These are phyloP conservation scores for Cosmorhoe ocellata DNA, from an alignment of 2,888 invertebrate genomes.

Conservation along the genomic window DNA sequence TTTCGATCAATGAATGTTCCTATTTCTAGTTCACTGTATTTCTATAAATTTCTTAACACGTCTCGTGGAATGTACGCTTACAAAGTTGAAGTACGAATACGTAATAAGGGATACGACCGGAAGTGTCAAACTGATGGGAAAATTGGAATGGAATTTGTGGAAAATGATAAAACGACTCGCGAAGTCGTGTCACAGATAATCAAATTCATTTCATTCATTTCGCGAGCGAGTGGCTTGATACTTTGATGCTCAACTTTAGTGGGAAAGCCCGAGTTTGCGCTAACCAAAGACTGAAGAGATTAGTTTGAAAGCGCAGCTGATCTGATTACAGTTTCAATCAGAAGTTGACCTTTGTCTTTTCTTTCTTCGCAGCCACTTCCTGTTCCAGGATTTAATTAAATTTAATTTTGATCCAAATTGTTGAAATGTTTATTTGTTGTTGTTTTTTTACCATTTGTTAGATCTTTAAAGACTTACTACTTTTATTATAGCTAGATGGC, in stretches of 20 bases:
- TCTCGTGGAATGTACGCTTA: background rate
- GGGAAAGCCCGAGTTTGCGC: conserved; percentile 5
- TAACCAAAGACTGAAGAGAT: conserved; percentile 16
- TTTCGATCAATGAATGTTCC: too few species aligned
- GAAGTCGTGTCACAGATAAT: conserved; percentile 32
- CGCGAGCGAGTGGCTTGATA: conserved; percentile 13
- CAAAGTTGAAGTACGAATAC: conserved; percentile 27
- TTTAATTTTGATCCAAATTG: background rate
- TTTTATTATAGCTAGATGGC: too few species aligned
- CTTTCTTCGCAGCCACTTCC: background rate
- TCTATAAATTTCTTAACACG: background rate
- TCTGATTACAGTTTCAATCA: conserved; percentile 23
- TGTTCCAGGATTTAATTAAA: background rate
- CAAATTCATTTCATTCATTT: conserved; percentile 33
- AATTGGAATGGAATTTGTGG: conserved; percentile 32
- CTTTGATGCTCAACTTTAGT: conserved; percentile 13
- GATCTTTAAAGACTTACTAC: too few species aligned
- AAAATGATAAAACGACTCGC: conserved; percentile 34
- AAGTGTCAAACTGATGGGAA: conserved; percentile 33
- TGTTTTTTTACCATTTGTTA: too few species aligned
- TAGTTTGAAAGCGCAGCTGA: conserved; percentile 16
- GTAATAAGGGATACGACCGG: conserved; percentile 28
- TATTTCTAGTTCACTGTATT: too few species aligned
- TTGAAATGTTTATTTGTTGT: too few species aligned
- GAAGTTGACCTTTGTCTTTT: conserved; percentile 10